These are phyloP conservation scores for Macquaria ambigua DNA, from an alignment of 2,113 vertebrate species.

Conservation along the genomic window DNA sequence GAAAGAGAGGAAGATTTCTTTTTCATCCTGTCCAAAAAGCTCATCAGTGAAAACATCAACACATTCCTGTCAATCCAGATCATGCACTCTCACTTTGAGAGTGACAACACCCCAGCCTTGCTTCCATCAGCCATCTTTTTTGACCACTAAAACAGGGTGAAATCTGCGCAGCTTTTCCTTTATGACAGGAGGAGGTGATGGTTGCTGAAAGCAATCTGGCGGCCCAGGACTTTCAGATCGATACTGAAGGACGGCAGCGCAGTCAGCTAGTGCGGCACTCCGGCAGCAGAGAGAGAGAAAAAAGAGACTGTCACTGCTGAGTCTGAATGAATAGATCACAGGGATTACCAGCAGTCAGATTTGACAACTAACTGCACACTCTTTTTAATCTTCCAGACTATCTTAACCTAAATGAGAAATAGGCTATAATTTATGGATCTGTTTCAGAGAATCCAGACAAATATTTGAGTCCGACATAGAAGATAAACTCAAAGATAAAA, in stretches of 20 bases:
- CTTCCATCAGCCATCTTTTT: conserved; percentile 1
- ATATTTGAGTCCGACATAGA: conserved; percentile 12
- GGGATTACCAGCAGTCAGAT: conserved; percentile 42
- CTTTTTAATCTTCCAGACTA: conserved; percentile 34
- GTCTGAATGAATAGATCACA: conserved; percentile 50
- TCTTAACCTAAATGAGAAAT: conserved; percentile 21
- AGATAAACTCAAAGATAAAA: conserved; percentile 10
- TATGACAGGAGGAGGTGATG: conserved; percentile 64
- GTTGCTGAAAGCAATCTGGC: conserved; percentile 68
- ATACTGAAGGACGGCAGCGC: conserved; percentile 38
- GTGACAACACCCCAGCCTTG: not conserved
- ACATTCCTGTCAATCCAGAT: conserved; percentile 12
- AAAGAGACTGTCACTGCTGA: conserved; percentile 20
- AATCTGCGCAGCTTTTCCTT: conserved; percentile 48
- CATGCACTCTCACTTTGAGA: conserved; percentile 2
- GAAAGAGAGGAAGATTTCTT: not conserved
- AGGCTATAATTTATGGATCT: conserved; percentile 26
- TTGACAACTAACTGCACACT: conserved; percentile 11
- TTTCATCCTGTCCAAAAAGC: conserved; percentile 9
- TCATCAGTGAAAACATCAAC: conserved; percentile 29
- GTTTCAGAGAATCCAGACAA: not conserved
- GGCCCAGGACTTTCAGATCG: conserved; percentile 58
- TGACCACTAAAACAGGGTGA: conserved; percentile 31
- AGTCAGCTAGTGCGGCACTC: conserved; percentile 14
- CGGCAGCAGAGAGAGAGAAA: not conserved